Evolutionary conservation across 2,113 vertebrate species (phyloP).

Genomic region (Pseudorhombus dupliciocellatus): DNA sequence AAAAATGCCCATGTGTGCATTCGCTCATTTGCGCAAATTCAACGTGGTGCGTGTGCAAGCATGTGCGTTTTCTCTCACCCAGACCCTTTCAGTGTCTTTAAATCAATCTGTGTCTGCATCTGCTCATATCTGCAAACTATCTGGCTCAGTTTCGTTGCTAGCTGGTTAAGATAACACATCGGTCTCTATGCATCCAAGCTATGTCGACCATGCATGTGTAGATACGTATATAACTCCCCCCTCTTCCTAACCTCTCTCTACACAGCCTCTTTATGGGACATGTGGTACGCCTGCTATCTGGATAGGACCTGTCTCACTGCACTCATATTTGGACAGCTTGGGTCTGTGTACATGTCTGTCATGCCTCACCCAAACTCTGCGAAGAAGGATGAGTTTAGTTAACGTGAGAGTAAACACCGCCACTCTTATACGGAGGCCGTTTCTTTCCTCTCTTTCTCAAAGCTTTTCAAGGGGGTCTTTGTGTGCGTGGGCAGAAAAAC

Average conservation of each 20-base stretch:
- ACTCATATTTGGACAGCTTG: constrained; percentile 83
- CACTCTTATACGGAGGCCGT: constrained; percentile 49
- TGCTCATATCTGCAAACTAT: constrained; percentile 15
- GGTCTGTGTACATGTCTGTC: constrained; percentile 80
- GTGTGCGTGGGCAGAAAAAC: constrained; percentile 5
- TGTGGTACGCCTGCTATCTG: constrained; percentile 69
- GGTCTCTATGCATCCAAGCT: constrained; percentile 48
- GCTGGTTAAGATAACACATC: constrained; percentile 17
- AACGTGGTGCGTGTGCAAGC: background rate
- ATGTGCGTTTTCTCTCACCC: constrained; percentile 16
- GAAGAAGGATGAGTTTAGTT: constrained; percentile 79
- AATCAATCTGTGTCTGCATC: constrained; percentile 24
- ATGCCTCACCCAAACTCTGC: constrained; percentile 72
- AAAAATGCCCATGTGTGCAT: constrained; percentile 69
- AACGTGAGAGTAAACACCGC: constrained; percentile 67
- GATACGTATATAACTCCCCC: constrained; percentile 29
- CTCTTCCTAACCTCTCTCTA: constrained; percentile 43
- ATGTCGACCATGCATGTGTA: constrained; percentile 24
- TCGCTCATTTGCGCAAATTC: constrained; percentile 53
- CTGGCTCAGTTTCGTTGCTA: constrained; percentile 31
- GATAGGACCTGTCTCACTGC: constrained; percentile 57
- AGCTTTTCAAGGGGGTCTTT: constrained; percentile 37
- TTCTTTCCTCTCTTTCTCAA: constrained; percentile 37
- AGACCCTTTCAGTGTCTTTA: constrained; percentile 23
- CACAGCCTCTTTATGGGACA: constrained; percentile 74